phyloP scores from a whole-genome alignment of 2,797 vertebrate species.

The Sebastes hopkinsi region DNA sequence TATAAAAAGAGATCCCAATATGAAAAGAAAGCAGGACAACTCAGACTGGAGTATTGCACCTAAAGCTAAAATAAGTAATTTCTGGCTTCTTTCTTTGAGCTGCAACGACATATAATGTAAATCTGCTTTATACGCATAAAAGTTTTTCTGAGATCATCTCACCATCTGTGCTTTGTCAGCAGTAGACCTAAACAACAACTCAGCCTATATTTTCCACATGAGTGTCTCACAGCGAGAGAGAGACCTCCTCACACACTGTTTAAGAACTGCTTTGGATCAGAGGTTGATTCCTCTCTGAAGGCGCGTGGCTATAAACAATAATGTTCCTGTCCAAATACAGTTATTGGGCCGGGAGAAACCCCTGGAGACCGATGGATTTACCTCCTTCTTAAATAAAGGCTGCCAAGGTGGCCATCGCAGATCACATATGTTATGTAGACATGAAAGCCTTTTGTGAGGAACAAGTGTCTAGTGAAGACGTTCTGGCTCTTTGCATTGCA shows the following conservation, averaged over 20 bases:
- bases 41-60: not conserved
- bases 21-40: not conserved
- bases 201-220: slow-evolving; percentile 54
- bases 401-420: not conserved
- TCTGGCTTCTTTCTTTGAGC: not conserved
- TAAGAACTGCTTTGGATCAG: slow-evolving; percentile 58
- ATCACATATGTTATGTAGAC: not conserved
- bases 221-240: not conserved
- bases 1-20: not conserved
- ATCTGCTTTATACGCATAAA: not conserved
- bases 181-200: slow-evolving; percentile 13
- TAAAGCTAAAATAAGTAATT: not conserved
- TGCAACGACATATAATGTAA: not conserved
- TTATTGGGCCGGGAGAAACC: not conserved
- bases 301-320: slow-evolving; percentile 55
- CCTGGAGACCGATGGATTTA: slow-evolving; percentile 1
- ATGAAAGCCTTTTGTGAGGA: not conserved
- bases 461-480: not conserved
- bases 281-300: slow-evolving; percentile 27
- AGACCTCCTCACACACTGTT: not conserved
- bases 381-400: slow-evolving; percentile 13
- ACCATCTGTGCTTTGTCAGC: slow-evolving; percentile 21
- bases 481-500: not conserved
- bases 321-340: slow-evolving; percentile 72
- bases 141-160: not conserved